phyloP scores from a whole-genome alignment of 2,113 vertebrate species.

The Budorcas taxicolor region DNA sequence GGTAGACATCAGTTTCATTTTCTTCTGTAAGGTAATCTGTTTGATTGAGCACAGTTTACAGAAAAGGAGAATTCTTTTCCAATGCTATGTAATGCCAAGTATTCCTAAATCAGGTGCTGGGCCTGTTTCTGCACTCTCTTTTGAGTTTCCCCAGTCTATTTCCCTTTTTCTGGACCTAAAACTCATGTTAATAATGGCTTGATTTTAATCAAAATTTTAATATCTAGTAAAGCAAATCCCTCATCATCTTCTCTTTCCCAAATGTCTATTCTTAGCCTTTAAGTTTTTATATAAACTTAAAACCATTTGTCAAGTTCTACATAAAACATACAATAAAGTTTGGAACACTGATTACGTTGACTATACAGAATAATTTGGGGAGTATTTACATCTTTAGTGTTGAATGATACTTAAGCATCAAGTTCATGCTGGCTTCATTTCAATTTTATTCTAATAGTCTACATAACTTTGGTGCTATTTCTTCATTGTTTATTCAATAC shows the following conservation, averaged over 20 bases:
- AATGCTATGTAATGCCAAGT: neutral
- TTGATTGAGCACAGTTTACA: neutral
- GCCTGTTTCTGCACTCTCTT: neutral
- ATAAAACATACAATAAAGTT: neutral
- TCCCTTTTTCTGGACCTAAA: neutral
- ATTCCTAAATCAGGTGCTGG: neutral
- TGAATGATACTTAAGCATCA: neutral
- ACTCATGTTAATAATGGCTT: neutral
- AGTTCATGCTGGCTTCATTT: neutral
- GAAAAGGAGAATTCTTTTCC: neutral
- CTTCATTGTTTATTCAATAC: neutral
- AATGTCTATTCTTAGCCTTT: neutral
- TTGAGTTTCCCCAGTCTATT: neutral
- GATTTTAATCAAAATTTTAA: neutral
- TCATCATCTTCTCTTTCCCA: neutral
- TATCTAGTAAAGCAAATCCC: neutral
- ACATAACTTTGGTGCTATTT: neutral
- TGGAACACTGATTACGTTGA: neutral
- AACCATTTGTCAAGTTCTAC: neutral
- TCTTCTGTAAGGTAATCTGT: neutral
- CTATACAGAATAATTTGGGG: neutral
- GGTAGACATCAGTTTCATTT: neutral
- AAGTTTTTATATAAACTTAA: neutral
- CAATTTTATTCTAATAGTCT: neutral
- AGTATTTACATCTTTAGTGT: neutral